Conservation (phyloP, 2,113 vertebrate genomes). For the Mugil cephalus region DNA sequence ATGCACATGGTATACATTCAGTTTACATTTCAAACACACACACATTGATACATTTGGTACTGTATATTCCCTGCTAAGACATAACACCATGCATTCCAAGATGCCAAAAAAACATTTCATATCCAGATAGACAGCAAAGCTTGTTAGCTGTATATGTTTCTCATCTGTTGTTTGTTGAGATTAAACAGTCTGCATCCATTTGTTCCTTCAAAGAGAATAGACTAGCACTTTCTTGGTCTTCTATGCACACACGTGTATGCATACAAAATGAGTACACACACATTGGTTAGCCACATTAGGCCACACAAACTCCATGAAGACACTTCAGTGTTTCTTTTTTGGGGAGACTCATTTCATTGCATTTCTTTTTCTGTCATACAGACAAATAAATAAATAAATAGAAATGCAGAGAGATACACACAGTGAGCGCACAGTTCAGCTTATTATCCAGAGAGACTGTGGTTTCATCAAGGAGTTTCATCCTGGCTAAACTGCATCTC, state of each 20-base stretch:
- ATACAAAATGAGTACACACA: neutral
- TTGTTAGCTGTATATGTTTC: constrained; percentile 54
- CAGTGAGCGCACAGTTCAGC: neutral
- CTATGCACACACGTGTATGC: neutral
- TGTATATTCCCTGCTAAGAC: neutral
- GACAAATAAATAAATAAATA: neutral
- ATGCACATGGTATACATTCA: neutral
- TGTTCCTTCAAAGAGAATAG: constrained; percentile 42
- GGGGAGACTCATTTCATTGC: constrained; percentile 4
- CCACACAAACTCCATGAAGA: constrained; percentile 3
- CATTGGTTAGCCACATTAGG: no score
- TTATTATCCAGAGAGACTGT: constrained; percentile 11
- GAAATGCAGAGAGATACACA: neutral
- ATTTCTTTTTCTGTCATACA: neutral
- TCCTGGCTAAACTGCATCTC: neutral
- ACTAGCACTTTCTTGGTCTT: constrained; percentile 21
- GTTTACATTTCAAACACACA: constrained; percentile 1
- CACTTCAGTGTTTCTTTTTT: neutral
- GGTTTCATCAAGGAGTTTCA: constrained; percentile 2
- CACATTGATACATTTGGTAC: neutral
- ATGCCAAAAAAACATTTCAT: constrained; percentile 36
- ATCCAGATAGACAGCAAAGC: constrained; percentile 50
- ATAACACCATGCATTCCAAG: neutral
- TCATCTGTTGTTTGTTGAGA: constrained; percentile 43
- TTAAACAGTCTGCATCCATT: constrained; percentile 34